Base-by-base conservation (phyloP, 2,888 invertebrate genomes). In the Acrocera orbiculus region DNA sequence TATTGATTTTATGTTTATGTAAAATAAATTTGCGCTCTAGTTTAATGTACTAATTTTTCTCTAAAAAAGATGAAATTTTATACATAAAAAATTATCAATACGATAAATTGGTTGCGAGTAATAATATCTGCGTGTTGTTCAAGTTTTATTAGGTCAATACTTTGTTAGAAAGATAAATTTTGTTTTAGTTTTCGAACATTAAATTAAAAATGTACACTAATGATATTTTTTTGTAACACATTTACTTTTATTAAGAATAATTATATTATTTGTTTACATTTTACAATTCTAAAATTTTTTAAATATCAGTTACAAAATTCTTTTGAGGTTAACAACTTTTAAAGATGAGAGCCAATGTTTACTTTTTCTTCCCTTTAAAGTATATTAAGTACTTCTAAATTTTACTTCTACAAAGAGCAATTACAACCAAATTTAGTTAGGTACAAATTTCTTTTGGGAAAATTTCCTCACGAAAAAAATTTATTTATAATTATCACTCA, bases 91-190 rank as follows among this genome's bases (percentile, higher is more conserved):
- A 32, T 35, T 15, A 37, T 28, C 20, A 19, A 38, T 36, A 17
- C 24, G 44, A 39, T 37, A 38, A 40, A 46, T 47, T 56, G 58
- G 58, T 51, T 58, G 58, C 58, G 58, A 58, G 58, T 57, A 58
- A 58, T 58, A 58, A 58, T 58, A 58, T 58, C 53, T 58, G 58
- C 52, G 58, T 58, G 58, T 56, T 58, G 58, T 56, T 54, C 46
- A 46, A 47, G 44, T 47, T 50, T 52, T 54, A 25, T 10, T 24
- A 4, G 16, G 23, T 34, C 34, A 30, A 30, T 36, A 38, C 38
- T 28, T 34, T 40, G 40, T 28, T 38, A 34, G 38, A 27, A 36
- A 31, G 14, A 19, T 7, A 19, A 7, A 19, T 19, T 19, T 10
- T 22, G 22, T 22, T 22, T 22, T 8, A 22, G 8, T n/a, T 22